Evolutionary conservation across 1,140 invertebrate species (phyloP).

Genomic region (Drosophila biarmipes): DNA sequence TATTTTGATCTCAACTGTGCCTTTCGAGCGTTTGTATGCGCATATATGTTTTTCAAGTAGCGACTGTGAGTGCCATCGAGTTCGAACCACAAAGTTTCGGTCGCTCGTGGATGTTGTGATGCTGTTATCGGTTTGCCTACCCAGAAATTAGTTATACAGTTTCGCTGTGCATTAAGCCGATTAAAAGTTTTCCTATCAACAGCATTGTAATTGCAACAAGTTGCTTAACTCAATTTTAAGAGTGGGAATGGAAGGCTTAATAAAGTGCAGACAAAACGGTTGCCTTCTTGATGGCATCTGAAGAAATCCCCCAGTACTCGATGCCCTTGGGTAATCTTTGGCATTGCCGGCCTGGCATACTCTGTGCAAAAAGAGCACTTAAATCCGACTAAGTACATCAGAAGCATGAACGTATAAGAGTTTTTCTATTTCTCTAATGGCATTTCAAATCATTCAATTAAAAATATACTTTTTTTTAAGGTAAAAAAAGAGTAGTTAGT

Average conservation of each 20-base stretch:
- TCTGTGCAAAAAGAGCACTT: no score
- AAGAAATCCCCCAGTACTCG: background rate
- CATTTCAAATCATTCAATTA: no score
- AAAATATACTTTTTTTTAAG: no score
- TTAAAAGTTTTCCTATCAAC: constrained; percentile 61
- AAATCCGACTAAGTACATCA: no score
- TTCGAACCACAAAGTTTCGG: constrained; percentile 26
- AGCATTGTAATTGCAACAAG: constrained; percentile 35
- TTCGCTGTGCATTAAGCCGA: constrained; percentile 33
- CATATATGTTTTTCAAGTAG: constrained; percentile 1
- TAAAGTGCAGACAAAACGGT: constrained; percentile 5
- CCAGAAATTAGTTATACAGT: constrained; percentile 50
- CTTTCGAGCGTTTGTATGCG: background rate
- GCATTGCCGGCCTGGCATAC: background rate
- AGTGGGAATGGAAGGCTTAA: background rate
- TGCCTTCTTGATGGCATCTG: background rate
- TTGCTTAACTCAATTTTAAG: constrained; percentile 13
- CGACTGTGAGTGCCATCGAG: constrained; percentile 24
- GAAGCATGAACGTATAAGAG: no score
- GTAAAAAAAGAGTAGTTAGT: background rate
- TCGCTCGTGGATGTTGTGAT: constrained; percentile 12
- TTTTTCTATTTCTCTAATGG: no score
- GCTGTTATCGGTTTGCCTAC: constrained; percentile 10
- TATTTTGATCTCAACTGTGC: background rate
- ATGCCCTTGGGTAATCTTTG: background rate